Base-by-base conservation (phyloP, 2,113 vertebrate species). In the Theristicus caerulescens region DNA sequence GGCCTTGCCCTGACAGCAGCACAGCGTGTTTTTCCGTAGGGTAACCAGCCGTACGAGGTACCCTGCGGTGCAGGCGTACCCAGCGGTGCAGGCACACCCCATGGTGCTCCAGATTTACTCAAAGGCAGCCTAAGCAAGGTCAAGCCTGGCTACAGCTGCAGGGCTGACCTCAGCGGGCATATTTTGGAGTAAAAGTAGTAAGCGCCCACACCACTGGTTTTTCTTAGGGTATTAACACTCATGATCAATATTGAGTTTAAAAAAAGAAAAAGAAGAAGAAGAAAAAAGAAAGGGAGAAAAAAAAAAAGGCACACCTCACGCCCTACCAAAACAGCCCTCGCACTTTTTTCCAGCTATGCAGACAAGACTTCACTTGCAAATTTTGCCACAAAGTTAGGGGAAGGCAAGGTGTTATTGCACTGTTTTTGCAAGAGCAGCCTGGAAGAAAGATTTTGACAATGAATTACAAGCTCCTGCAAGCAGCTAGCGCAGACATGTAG, bases 301-400 rank as follows among this genome's bases (percentile, higher is more conserved):
- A 73, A 66, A 16, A 26, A 42, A 66, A 69, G 61, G 51, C 47
- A 52, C 29, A 34, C 10, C 47, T 72, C 44, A 14, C 18, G 38
- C 17, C 49, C 61, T 72, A 90, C 78, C 73, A 44, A 96, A 90
- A 83, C 51, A 84, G 65, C 51, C 72, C 55, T 40, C 6, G 1
- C 27, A 10, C 25, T 90, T 88, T 80, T 74, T 91, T 66, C 82
- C 78, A 96, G 91, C 87, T 73, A 29, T 6, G 40, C 62, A 86
- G 87, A 88, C 96, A 97, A 96, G 96, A 96, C 74, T 80, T 96
- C 79, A 95, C 96, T 93, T 96, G 95, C 77, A 94, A 89, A 72
- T 92, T 94, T 10, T 91, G 81, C 95, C 49, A 1, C 73, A 62
- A 66, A 92, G 77, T 91, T 89, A 89, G 89, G 87, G 84, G 86